Evolutionary conservation across 1,140 invertebrate genomes (phyloP).

Genomic region (Watersipora subatra): DNA sequence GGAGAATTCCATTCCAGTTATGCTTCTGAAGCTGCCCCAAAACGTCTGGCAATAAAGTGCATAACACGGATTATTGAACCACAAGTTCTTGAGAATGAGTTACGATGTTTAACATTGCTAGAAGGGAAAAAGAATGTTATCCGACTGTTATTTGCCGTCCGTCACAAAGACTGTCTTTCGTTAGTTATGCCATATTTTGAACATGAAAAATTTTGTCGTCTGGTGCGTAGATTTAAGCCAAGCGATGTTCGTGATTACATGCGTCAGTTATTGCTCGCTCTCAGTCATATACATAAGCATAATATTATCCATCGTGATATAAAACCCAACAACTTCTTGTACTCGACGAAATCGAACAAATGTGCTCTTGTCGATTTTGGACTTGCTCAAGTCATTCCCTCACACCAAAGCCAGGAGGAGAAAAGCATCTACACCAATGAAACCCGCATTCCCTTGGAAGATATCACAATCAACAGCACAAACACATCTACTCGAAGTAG

Average conservation of each 20-base stretch:
- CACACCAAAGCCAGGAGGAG: neutral
- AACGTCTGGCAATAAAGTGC: neutral
- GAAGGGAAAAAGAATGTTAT: neutral
- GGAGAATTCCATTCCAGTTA: neutral
- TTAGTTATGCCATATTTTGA: neutral
- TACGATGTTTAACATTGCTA: neutral
- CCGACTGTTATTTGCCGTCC: neutral
- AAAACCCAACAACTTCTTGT: constrained; percentile 85
- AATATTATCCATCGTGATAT: constrained; percentile 79
- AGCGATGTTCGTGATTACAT: constrained; percentile 60
- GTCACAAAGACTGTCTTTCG: neutral
- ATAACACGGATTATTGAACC: neutral
- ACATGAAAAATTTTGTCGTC: neutral
- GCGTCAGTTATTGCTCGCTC: constrained; percentile 61
- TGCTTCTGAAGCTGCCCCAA: neutral
- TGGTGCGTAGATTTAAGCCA: neutral
- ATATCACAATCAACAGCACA: neutral
- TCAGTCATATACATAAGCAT: constrained; percentile 66
- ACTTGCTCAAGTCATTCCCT: constrained; percentile 54
- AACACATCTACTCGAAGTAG: neutral
- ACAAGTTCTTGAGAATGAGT: neutral
- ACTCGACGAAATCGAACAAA: constrained; percentile 59
- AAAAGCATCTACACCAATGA: neutral
- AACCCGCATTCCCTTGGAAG: neutral
- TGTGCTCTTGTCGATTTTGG: constrained; percentile 76